These are phyloP conservation scores for Ictalurus punctatus DNA, from an alignment of 2,113 vertebrate species.

Conservation along the genomic window DNA sequence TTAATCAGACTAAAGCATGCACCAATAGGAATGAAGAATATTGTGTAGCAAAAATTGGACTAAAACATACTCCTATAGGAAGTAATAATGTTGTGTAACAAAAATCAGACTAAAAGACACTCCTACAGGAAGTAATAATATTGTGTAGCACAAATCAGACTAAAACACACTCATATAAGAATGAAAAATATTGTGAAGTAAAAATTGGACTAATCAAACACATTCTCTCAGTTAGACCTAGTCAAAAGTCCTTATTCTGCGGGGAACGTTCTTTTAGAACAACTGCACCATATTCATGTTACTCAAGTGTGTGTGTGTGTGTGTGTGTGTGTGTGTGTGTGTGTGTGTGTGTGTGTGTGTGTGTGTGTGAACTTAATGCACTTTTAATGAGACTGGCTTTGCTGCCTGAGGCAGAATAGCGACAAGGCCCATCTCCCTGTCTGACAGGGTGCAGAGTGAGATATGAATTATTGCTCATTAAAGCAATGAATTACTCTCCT, in stretches of 20 bases:
- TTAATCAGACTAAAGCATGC: neutral
- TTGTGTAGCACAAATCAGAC: neutral
- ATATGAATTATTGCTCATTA: conserved; percentile 77
- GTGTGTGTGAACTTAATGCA: conserved; percentile 60
- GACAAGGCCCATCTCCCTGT: conserved; percentile 69
- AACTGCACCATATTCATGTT: conserved; percentile 62
- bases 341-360: conserved; percentile 47
- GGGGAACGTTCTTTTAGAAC: conserved; percentile 43
- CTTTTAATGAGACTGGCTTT: conserved; percentile 74
- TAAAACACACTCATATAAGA: neutral
- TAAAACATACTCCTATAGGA: neutral
- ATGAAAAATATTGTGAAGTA: neutral
- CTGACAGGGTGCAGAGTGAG: conserved; percentile 65
- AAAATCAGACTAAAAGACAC: neutral
- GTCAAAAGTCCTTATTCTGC: neutral
- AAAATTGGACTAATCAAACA: neutral
- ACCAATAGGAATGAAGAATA: neutral
- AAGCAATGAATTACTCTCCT: conserved; percentile 72
- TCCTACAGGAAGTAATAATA: neutral
- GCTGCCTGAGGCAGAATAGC: conserved; percentile 68
- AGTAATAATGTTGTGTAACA: neutral
- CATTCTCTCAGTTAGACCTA: neutral
- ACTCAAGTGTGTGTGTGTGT: conserved; percentile 17
- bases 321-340: conserved; percentile 20
- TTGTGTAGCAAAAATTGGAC: neutral